Percentiles rank a stretch among this genome's conserved stretches.
Conservation (phyloP, 2,113 vertebrate genomes). For the Sylvicapra grimmia region DNA sequence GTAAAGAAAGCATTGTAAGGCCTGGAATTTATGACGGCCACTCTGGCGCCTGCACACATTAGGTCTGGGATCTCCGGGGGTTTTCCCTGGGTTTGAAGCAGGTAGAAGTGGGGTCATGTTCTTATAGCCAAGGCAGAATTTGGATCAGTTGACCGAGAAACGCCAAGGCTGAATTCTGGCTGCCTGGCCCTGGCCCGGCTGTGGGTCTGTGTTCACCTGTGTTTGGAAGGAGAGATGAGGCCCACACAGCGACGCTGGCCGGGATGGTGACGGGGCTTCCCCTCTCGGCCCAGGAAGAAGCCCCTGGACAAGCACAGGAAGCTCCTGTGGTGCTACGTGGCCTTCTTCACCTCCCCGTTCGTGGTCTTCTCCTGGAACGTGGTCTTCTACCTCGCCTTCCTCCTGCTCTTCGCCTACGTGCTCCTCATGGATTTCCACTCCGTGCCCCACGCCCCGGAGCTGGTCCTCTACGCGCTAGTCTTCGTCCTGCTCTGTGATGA, state of each 20-base stretch:
- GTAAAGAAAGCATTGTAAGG: neutral
- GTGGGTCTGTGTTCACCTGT: fast-evolving
- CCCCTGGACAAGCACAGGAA: conserved; percentile 77
- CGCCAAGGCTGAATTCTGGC: neutral
- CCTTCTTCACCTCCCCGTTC: conserved; percentile 89
- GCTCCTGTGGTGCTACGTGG: conserved; percentile 76
- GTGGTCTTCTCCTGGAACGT: conserved; percentile 98
- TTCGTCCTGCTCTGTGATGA: conserved; percentile 93
- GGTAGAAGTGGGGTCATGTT: neutral
- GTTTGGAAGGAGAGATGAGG: fast-evolving
- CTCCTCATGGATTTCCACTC: conserved; percentile 93
- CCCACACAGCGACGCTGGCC: fast-evolving
- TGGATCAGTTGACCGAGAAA: neutral
- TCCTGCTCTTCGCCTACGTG: conserved; percentile 92
- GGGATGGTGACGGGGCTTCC: fast-evolving
- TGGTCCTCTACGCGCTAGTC: conserved; percentile 92
- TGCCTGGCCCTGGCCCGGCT: fast-evolving
- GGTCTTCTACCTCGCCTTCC: conserved; percentile 94
- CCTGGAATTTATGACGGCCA: fast-evolving
- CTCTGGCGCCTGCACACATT: fast-evolving
- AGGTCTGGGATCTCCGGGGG: neutral
- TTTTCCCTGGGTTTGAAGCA: neutral
- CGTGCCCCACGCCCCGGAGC: conserved; percentile 84
- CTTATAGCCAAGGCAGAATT: neutral
- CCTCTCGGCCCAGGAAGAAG: conserved; percentile 75